Evolutionary conservation across 2,797 vertebrate species (phyloP), one percentile per base, ranked within the genome.

Genomic region (Tapirus indicus): DNA sequence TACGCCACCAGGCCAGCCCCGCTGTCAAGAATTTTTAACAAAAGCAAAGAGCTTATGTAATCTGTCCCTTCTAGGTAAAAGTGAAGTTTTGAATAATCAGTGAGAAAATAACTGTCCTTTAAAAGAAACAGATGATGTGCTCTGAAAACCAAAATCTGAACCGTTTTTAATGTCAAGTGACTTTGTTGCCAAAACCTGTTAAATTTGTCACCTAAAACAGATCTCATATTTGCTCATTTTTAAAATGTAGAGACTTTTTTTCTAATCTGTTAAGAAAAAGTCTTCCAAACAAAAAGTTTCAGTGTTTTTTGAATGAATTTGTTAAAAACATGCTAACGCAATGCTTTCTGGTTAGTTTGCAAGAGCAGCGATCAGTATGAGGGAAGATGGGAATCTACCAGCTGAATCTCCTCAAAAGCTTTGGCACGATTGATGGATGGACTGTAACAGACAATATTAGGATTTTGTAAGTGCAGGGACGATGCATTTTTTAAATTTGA

Each of bases 371-470:
- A 32, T 2, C 38, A 5, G 84, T 41, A 20, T 38, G 2, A 1
- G n/a, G 14, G 52, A 44, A 75, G 62, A 88, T 18, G 23, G 91
- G 94, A 87, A 80, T 85, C 80, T 38, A 68, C 85, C 54, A 60
- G 85, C 58, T 1, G 3, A 77, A 72, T 88, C 78, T 88, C 95
- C 92, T 54, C 29, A 27, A 83, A 92, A 84, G 75, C 7, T 62
- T 72, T 72, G 88, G 69, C 75, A 66, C 95, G 49, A 79, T 10
- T 84, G 89, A 80, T 62, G 58, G 60, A 69, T 25, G 71, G 52
- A n/a, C 66, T 54, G 75, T 94, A 77, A 60, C n/a, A 74, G 79
- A 54, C 75, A 80, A 35, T n/a, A 10, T n/a, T 21, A 16, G 29
- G 72, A 35, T 80, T 58, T 78, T 21, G 60, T 38, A 77, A 72